A percentile compares a stretch with the other conserved stretches of the same genome.
Conservation (phyloP, 2,888 invertebrate species). For the Trachelus troglodyta region DNA sequence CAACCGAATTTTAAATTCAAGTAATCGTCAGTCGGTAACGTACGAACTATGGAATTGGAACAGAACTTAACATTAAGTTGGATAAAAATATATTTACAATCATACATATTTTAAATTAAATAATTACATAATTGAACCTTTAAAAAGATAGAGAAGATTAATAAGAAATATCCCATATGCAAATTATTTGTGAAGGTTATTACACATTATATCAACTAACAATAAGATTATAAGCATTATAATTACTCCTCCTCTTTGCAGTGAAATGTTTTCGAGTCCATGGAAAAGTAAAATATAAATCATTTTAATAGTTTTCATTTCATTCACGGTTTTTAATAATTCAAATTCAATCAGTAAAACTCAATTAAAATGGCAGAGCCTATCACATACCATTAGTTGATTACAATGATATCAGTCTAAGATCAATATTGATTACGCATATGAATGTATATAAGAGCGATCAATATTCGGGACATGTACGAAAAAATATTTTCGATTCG, state of each 20-base stretch:
- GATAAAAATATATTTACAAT: too few species aligned
- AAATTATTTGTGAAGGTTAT: background rate
- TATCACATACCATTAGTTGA: background rate
- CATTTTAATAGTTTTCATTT: background rate
- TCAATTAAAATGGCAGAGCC: background rate
- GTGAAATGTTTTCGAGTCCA: background rate
- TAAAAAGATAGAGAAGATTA: background rate
- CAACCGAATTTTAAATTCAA: background rate
- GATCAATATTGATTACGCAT: background rate
- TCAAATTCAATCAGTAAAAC: background rate
- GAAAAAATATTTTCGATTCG: conserved; percentile 50
- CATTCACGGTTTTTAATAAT: background rate
- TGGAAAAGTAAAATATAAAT: background rate
- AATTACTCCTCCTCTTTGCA: background rate
- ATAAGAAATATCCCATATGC: background rate
- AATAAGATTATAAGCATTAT: background rate
- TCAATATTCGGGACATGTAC: conserved; percentile 46
- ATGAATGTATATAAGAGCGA: conserved; percentile 35
- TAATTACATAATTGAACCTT: background rate
- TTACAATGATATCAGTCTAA: background rate
- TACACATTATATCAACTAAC: background rate
- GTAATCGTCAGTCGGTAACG: background rate
- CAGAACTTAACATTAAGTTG: background rate
- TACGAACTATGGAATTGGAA: background rate
- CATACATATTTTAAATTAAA: too few species aligned